phyloP scores from a whole-genome alignment of 2,113 vertebrate genomes.

The Parotia lawesii region DNA sequence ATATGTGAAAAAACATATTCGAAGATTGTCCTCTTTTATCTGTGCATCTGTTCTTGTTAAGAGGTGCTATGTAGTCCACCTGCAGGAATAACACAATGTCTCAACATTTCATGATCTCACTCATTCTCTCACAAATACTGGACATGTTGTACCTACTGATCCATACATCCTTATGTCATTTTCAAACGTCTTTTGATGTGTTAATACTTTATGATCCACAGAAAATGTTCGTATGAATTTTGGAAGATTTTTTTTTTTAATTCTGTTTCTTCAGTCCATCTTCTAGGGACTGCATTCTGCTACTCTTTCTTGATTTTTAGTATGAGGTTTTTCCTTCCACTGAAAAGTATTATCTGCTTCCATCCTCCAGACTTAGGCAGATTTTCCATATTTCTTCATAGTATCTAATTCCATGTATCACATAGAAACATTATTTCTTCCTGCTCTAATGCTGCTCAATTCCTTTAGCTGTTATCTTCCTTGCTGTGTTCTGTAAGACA shows the following conservation, averaged over 20 bases:
- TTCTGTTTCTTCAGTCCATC: neutral
- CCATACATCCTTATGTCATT: neutral
- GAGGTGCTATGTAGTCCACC: neutral
- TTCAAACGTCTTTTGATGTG: neutral
- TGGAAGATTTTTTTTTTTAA: neutral
- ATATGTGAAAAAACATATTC: neutral
- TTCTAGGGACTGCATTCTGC: neutral
- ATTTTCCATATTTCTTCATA: neutral
- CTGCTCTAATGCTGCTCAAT: neutral
- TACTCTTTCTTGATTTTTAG: neutral
- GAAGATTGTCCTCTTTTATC: neutral
- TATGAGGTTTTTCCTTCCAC: neutral
- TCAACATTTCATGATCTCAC: neutral
- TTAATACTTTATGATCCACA: neutral
- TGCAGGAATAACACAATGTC: neutral
- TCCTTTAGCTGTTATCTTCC: neutral
- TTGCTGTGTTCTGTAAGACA: neutral
- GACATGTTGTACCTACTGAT: neutral
- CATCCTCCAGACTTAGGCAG: neutral
- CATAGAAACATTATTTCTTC: neutral
- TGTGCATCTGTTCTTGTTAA: neutral
- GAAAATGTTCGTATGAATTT: neutral
- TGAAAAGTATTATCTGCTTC: neutral
- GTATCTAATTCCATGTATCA: neutral
- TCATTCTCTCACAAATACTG: neutral